A percentile compares a stretch with the other conserved stretches of the same genome.
phyloP scores from a whole-genome alignment of 2,797 vertebrate species.

The Oreochromis mossambicus region DNA sequence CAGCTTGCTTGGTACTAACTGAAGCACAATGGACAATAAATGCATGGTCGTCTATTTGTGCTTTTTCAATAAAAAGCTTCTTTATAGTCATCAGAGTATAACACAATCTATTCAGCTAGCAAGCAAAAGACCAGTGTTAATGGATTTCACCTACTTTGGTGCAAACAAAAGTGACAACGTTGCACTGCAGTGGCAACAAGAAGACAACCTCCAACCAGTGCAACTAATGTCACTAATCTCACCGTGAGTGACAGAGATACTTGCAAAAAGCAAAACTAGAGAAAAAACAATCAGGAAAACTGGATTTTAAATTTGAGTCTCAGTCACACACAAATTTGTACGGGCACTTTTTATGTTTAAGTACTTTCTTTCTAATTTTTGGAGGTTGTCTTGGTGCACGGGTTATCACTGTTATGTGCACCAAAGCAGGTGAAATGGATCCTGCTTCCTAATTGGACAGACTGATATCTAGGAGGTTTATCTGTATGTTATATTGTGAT shows the following conservation, averaged over 20 bases:
- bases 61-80: neutral
- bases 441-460: neutral
- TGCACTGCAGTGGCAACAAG: fast-evolving
- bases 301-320: neutral
- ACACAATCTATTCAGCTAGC: neutral
- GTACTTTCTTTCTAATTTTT: neutral
- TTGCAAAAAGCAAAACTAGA: neutral
- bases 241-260: neutral
- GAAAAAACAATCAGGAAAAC: neutral
- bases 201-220: neutral
- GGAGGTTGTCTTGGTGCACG: fast-evolving
- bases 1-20: neutral
- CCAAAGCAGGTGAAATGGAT: neutral
- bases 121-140: neutral
- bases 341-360: fast-evolving
- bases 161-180: neutral
- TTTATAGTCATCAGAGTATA: neutral
- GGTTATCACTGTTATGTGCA: neutral
- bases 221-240: neutral
- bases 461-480: neutral
- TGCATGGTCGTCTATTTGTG: neutral
- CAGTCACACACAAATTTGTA: neutral
- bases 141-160: neutral
- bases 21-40: neutral
- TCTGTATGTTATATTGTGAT: neutral